Percentiles rank a stretch among this genome's conserved stretches.
Conservation (phyloP, 2,113 vertebrate species). For the Pseudopipra pipra region DNA sequence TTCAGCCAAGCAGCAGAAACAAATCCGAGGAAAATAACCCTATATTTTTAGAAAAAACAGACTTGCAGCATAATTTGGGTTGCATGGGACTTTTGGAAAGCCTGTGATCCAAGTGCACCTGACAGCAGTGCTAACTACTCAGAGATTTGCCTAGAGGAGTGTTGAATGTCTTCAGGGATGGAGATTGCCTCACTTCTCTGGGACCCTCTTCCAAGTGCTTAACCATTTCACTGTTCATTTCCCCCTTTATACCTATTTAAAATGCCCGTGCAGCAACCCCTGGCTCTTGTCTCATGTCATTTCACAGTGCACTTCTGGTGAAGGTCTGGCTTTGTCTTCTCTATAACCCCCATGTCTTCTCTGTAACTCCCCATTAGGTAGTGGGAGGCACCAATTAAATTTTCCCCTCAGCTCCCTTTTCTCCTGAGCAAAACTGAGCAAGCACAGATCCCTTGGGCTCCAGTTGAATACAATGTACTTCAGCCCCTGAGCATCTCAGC, state of each 20-base stretch:
- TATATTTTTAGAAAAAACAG: background rate
- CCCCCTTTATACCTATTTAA: background rate
- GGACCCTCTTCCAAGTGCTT: background rate
- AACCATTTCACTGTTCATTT: background rate
- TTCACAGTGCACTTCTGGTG: background rate
- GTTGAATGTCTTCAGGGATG: background rate
- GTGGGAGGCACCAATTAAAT: background rate
- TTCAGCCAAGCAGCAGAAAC: background rate
- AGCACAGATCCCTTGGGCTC: background rate
- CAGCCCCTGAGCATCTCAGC: background rate
- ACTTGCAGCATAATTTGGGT: background rate
- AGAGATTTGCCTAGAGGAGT: background rate
- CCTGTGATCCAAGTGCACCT: background rate
- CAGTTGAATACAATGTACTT: background rate
- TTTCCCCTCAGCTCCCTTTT: background rate
- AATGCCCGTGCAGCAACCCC: fast-evolving
- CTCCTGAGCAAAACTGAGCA: background rate
- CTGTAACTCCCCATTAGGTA: background rate
- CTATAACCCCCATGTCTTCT: background rate
- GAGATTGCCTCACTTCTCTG: background rate
- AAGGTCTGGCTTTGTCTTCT: background rate
- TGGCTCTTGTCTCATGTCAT: background rate
- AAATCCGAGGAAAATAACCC: background rate
- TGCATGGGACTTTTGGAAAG: background rate
- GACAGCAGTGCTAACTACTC: background rate